A percentile compares a stretch with the other conserved stretches of the same genome.
These are phyloP conservation scores for Cynopterus sphinx DNA, from an alignment of 2,797 vertebrate genomes.

Conservation along the genomic window DNA sequence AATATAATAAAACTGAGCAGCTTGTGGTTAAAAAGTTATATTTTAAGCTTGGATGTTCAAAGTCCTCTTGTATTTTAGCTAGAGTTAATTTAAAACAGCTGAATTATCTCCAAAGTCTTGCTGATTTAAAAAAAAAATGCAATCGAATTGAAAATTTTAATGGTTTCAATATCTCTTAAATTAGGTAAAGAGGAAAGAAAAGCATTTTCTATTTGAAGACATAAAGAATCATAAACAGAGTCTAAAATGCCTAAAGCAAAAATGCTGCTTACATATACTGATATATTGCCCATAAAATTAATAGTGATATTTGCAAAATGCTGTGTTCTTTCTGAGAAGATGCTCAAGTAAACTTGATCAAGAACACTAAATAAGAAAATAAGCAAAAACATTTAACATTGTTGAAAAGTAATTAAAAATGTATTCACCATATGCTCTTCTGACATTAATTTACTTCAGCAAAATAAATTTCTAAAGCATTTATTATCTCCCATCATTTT, in stretches of 20 bases:
- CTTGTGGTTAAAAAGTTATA: not conserved
- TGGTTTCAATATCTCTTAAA: slow-evolving; percentile 5
- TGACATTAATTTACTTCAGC: slow-evolving; percentile 80
- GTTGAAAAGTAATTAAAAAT: slow-evolving; percentile 90
- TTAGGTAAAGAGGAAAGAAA: not conserved
- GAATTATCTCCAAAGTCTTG: not conserved
- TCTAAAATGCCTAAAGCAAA: slow-evolving; percentile 66
- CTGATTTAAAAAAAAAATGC: not conserved
- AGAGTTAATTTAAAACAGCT: not conserved
- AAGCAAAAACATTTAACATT: slow-evolving; percentile 85
- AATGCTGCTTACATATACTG: slow-evolving; percentile 65
- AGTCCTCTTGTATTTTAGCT: not conserved
- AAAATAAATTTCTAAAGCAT: slow-evolving; percentile 86
- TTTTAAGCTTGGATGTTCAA: not conserved
- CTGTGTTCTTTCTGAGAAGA: slow-evolving; percentile 76
- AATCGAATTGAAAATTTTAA: slow-evolving; percentile 37
- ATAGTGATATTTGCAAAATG: slow-evolving; percentile 81
- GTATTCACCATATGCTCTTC: slow-evolving; percentile 86
- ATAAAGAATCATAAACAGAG: slow-evolving; percentile 76
- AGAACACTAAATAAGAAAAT: slow-evolving; percentile 87
- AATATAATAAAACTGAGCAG: not conserved
- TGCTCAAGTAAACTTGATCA: slow-evolving; percentile 82
- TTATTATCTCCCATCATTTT: slow-evolving; percentile 86
- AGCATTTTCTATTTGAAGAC: slow-evolving; percentile 64
- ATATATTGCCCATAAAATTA: slow-evolving; percentile 83